Evolutionary conservation across 2,797 vertebrate species (phyloP), one percentile per base, ranked within the genome.

Genomic region (Taenioides sp.): DNA sequence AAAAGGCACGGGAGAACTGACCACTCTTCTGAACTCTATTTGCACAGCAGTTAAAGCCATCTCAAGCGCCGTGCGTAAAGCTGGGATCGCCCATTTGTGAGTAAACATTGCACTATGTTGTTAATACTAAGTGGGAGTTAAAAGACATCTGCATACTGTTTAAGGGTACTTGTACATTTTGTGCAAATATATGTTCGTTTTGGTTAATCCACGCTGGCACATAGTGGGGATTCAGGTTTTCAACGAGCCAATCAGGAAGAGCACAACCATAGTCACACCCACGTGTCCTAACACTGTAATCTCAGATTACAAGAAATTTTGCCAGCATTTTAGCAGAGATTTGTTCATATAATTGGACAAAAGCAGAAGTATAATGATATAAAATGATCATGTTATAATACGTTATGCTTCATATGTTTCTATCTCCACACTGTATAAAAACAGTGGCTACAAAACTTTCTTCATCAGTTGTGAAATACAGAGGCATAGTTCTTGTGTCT

Each of bases 51-150:
- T 98, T 78, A 98, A 98, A 82, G 96, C 96, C 77, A 99, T 97
- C 80, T 98, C 97, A 40, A 94, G 94, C 0, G 96, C 96, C 0
- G 97, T 98, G 88, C 95, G 97, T 67, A 98, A 99, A 85, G 97
- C 96, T 2, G 97, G 97, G 27, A 94, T 98, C 76, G 97, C 97
- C 11, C 93, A 99, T 77, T 94, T 99, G 97, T 99, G 90, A 98
- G 97, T 97, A 72, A 50, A 43, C 22, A 1, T 1, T 0, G 1
- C 4, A 0, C 14, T 0, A 2, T 5, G 0, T 16, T 1, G 5
- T n/a, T 4, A 22, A 25, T 37, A 0, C 0, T 4, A 14, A 55
- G 2, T 6, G 31, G 5, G 22, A 58, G 20, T 5, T 2, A 5
- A 40, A 25, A 7, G 14, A 23, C 14, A n/a, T 34, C 17, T 65